Base-by-base conservation (phyloP, 2,113 vertebrate species). In the Burhinus bistriatus region DNA sequence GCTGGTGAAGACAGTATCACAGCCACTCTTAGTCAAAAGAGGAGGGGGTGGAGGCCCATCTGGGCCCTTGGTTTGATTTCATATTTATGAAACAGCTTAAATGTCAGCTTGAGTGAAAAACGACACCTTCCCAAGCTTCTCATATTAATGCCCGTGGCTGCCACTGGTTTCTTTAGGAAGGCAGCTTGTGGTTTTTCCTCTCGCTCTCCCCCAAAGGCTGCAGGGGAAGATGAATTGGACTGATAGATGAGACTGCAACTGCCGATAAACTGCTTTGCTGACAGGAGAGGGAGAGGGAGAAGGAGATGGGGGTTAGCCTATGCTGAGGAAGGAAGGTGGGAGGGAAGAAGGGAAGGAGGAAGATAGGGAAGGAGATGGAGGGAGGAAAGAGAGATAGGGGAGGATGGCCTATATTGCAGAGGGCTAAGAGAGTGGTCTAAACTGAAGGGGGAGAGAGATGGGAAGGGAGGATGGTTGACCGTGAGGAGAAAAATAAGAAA, bases 21-120 rank as follows among this genome's bases (percentile, higher is more conserved):
- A 92, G 93, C 40, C 32, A 0, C 73, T 95, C 87, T 88, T 97
- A 91, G 78, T 89, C 92, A 92, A 95, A 98, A 92, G 78, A 96
- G 90, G 89, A 95, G 93, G 95, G 87, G 93, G 95, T 87, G 95
- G 98, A 90, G 97, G 97, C 93, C 97, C 97, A 98, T 98, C 97
- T 98, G 98, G 97, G 96, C 96, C 97, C 92, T 96, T 86, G 97
- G 97, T 98, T 98, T 98, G 98, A 98, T 98, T 98, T 98, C 96
- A 97, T 98, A 98, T 98, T 98, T 98, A 98, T 98, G 97, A 98
- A 98, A 98, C 97, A 98, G 97, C 98, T 98, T 98, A 98, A 98
- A 98, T 98, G 98, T 98, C 98, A 98, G 96, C 97, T 97, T 98
- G 98, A 98, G 97, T 98, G 98, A 98, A 98, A 98, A 98, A 98